Evolutionary conservation across 2,888 invertebrate species (phyloP).

Genomic region (Unio pictorum): DNA sequence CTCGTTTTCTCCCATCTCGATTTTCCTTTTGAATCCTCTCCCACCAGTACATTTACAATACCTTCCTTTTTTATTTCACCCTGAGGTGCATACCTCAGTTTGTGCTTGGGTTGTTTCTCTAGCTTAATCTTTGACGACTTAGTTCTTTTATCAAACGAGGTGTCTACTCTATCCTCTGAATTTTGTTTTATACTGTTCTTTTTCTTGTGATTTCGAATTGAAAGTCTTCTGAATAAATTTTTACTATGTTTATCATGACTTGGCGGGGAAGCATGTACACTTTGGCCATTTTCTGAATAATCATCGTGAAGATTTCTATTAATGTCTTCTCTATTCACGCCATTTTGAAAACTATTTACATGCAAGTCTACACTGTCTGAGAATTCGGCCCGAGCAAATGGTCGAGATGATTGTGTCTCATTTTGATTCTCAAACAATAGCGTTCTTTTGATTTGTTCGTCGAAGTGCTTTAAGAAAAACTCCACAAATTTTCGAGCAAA

Average conservation of each 20-base stretch:
- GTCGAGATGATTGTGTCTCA: background rate
- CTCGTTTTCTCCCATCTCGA: slow-evolving; percentile 96
- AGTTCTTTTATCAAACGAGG: slow-evolving; percentile 44
- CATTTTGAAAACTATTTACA: slow-evolving; percentile 1
- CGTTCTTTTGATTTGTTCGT: slow-evolving; percentile 74
- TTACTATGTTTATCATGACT: slow-evolving; percentile 28
- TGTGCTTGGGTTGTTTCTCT: slow-evolving; percentile 29
- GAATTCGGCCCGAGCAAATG: background rate
- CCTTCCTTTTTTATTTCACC: slow-evolving; percentile 82
- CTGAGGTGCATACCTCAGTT: slow-evolving; percentile 18
- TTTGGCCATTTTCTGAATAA: slow-evolving; percentile 31
- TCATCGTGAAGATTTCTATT: slow-evolving; percentile 23
- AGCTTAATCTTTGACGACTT: slow-evolving; percentile 35
- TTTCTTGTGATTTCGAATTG: slow-evolving; percentile 74
- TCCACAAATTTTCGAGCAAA: slow-evolving; percentile 88
- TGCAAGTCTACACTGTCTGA: slow-evolving; percentile 1
- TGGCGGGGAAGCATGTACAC: slow-evolving; percentile 11
- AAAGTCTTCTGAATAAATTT: slow-evolving; percentile 44
- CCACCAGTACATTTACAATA: slow-evolving; percentile 91
- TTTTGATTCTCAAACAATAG: slow-evolving; percentile 15
- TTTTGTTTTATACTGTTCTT: slow-evolving; percentile 85
- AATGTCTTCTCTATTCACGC: slow-evolving; percentile 15
- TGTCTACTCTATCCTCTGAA: slow-evolving; percentile 86
- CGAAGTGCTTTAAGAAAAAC: slow-evolving; percentile 88
- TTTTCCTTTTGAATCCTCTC: slow-evolving; percentile 84